Conservation (phyloP, 2,113 vertebrate species). For the Sebastes schlegelii region DNA sequence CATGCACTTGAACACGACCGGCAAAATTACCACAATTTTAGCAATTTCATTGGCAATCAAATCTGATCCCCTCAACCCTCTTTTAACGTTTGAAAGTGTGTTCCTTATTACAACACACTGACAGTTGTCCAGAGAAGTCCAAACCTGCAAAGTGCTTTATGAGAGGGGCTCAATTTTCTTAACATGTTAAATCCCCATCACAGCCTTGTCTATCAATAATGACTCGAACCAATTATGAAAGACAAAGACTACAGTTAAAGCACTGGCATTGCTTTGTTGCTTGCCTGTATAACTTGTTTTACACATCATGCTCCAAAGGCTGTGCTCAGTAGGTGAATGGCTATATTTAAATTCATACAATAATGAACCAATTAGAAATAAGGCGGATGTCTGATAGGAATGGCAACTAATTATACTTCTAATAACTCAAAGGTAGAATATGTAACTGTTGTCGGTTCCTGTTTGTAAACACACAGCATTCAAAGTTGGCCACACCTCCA, state of each 20-base stretch:
- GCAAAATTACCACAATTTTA: not conserved
- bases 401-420: not conserved
- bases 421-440: too few species aligned
- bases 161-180: not conserved
- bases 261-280: not conserved
- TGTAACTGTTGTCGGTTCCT: too few species aligned
- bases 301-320: not conserved
- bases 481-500: too few species aligned
- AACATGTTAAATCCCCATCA: constrained; percentile 4
- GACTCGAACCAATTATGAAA: not conserved
- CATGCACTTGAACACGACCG: constrained; percentile 4
- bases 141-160: not conserved
- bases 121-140: not conserved
- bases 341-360: not conserved
- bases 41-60: constrained; percentile 14
- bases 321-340: not conserved
- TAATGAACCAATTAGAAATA: not conserved
- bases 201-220: not conserved
- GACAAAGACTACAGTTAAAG: not conserved
- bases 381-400: too few species aligned
- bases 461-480: too few species aligned
- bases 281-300: constrained; percentile 10
- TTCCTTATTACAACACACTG: not conserved
- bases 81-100: not conserved
- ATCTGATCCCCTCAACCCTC: not conserved